Percentiles rank a stretch among this genome's conserved stretches.
phyloP scores from a whole-genome alignment of 2,888 invertebrate genomes.

The Melanchra persicariae region DNA sequence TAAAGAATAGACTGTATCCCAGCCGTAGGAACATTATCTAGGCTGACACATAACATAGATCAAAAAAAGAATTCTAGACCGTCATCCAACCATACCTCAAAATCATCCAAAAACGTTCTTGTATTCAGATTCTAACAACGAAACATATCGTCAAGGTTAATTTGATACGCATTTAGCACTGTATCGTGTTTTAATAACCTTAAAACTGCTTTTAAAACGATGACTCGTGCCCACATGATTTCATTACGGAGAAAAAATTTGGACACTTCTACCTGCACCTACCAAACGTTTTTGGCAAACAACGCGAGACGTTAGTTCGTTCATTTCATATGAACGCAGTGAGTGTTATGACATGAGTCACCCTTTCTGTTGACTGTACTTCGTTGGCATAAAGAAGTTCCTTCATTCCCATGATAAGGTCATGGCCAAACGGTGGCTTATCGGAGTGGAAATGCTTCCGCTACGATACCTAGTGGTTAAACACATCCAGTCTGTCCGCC shows the following conservation, averaged over 20 bases:
- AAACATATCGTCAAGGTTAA: slow-evolving; percentile 30
- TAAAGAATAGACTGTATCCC: not conserved
- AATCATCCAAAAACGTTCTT: not conserved
- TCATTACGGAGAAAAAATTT: slow-evolving; percentile 16
- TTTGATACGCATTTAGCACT: slow-evolving; percentile 29
- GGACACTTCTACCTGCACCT: not conserved
- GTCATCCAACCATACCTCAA: not conserved
- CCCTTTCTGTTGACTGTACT: slow-evolving; percentile 6
- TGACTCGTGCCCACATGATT: slow-evolving; percentile 36
- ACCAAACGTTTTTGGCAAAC: slow-evolving; percentile 45
- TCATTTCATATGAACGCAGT: slow-evolving; percentile 5
- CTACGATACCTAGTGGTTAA: slow-evolving; percentile 22
- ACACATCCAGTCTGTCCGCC: not conserved
- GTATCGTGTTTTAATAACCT: slow-evolving; percentile 38
- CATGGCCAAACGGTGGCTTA: slow-evolving; percentile 10
- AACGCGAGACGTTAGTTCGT: not conserved
- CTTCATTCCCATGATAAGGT: slow-evolving; percentile 1
- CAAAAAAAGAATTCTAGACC: too few species aligned
- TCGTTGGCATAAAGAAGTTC: slow-evolving; percentile 11
- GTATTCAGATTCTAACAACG: slow-evolving; percentile 17
- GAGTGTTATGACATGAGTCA: slow-evolving; percentile 29
- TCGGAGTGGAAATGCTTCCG: slow-evolving; percentile 23
- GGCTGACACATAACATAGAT: too few species aligned
- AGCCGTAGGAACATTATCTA: not conserved
- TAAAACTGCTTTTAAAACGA: slow-evolving; percentile 32